Base-by-base conservation (phyloP, 2,113 vertebrate genomes). In the Carassius carassius region DNA sequence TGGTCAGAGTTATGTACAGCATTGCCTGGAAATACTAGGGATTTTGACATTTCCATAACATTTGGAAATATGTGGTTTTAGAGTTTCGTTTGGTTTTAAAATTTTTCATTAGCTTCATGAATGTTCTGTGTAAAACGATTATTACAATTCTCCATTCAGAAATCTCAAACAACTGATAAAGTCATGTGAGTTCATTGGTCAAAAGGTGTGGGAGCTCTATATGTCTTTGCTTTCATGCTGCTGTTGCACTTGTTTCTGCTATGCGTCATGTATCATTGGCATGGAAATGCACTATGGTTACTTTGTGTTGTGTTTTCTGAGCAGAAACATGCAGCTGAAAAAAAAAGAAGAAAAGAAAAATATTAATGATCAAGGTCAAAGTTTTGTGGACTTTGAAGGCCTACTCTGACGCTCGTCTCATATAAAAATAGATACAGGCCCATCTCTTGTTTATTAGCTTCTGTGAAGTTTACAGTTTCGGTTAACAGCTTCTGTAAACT, bases 281-380 rank as follows among this genome's bases (percentile, higher is more conserved):
- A 44, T 80, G 78, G 58, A 63, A 63, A 79, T 44, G 58, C 12
- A n/a, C 78, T 80, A 51, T 69, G 79, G 78, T 44, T 47, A 65
- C 78, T 47, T 29, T 63, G 35, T 62, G 37, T 80, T 65, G 78
- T 63, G 56, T 47, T 65, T 13, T 63, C n/a, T 63, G 78, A 47
- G 58, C n/a, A 65, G 58, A 63, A 80, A 44, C n/a, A 0, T 65
- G n/a, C 58, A 47, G 9, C 77, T 63, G 8, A n/a, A 79, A 62
- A 4, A 41, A 35, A 29, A 19, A 32, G 19, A 19, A 47, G 29
- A 75, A 32, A 54, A 29, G 8, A 49, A 51, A 13, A 4, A 8
- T 29, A 29, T 29, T 29, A 29, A 35, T 69, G n/a, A 12, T 80
- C 37, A 63, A 79, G 78, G 78, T 81, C 44, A 69, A 81, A 51